Evolutionary conservation across 1,140 invertebrate species (phyloP), one percentile per base, ranked within the genome.

Genomic region (Drosophila eugracilis): DNA sequence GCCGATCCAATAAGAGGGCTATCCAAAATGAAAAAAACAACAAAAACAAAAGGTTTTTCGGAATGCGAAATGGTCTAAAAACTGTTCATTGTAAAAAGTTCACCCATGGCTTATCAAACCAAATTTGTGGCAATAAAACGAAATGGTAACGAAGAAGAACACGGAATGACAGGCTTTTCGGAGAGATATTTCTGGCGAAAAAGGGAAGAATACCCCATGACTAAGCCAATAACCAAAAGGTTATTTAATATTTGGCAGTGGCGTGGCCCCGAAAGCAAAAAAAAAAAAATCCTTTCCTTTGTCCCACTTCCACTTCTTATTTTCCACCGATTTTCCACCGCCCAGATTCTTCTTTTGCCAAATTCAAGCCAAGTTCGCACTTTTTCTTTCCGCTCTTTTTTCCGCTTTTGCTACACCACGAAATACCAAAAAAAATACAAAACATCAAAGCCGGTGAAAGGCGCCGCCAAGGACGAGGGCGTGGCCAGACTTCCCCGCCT

Each of bases 211-310:
- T 49, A 52, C 57, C 48, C 69, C 74, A 74, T 57, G 74, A 79
- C 80, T 86, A 77, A 85, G 81, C 81, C 81, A 86, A 86, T 86
- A 86, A 88, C 75, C 83, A 67, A 86, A 86, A 86, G 83, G 83
- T 86, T 86, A 86, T 86, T 86, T 89, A 86, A 86, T 86, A 86
- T 86, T 88, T 86, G 55, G 55, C 55, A 75, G 67, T 54, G 62
- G 34, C 28, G 21, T 39, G 15, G 34, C 21, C 49, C 36, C 10
- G 15, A 12, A 50, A 26, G 45, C 39, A 14, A 17, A 14, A 5
- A 22, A 26, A 42, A 22, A 14, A 19, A 15, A 9, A 21, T 7
- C 28, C 52, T 57, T 42, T 52, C 22, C 34, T 14, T 14, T 5
- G 32, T 12, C 17, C 17, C 48, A 19, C 30, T 21, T 17, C 26